phyloP scores from a whole-genome alignment of 2,113 vertebrate genomes.

The Mus pahari region DNA sequence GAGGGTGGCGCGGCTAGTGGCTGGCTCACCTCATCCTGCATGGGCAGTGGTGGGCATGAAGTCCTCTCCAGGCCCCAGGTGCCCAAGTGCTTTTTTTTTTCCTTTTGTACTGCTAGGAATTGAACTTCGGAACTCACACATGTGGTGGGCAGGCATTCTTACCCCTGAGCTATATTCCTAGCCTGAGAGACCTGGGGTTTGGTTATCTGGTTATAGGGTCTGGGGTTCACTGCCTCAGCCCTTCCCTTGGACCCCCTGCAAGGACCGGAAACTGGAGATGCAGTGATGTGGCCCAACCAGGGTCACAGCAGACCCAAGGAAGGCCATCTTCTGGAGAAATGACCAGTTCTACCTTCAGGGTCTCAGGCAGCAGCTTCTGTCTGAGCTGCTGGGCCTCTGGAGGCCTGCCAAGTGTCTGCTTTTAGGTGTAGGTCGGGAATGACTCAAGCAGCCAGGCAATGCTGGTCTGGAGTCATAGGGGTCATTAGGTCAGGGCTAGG shows the following conservation, averaged over 20 bases:
- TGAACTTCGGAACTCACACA: background rate
- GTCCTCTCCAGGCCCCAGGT: background rate
- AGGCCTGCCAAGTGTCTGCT: background rate
- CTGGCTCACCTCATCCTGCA: slow-evolving; percentile 91
- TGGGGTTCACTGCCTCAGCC: background rate
- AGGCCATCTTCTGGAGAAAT: background rate
- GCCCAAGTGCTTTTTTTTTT: background rate
- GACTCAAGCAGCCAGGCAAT: background rate
- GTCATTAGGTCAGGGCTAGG: background rate
- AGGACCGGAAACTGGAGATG: background rate
- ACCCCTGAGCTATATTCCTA: background rate
- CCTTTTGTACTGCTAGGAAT: background rate
- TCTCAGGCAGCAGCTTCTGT: background rate
- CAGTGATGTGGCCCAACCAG: background rate
- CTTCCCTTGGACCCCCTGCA: no score
- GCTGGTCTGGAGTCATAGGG: background rate
- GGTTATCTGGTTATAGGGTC: background rate
- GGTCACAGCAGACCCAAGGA: background rate
- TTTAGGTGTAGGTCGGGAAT: background rate
- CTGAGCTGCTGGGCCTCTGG: background rate
- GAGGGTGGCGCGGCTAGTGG: slow-evolving; percentile 89
- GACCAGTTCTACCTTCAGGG: background rate
- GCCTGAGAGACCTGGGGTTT: background rate
- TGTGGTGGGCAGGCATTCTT: no score
- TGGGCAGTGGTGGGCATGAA: background rate